Percentiles rank a stretch among this genome's conserved stretches.
phyloP scores from a whole-genome alignment of 1,140 invertebrate species.

The Pseudomyrmex gracilis region DNA sequence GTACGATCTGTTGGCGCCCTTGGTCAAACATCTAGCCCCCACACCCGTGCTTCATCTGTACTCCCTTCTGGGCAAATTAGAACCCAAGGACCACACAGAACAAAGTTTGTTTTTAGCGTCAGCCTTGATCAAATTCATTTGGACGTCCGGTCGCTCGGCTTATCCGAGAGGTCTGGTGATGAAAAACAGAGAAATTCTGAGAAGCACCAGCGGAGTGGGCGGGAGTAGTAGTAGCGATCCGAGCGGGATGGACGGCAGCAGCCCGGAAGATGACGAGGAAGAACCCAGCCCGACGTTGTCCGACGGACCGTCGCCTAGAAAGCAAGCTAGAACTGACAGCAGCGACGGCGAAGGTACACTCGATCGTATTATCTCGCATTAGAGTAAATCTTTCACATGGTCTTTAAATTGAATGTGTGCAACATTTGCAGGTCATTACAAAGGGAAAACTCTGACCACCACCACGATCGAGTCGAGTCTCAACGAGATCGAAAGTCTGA shows the following conservation, averaged over 20 bases:
- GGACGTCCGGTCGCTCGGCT: constrained; percentile 90
- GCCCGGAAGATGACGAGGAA: constrained; percentile 87
- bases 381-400: not conserved
- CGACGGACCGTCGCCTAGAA: constrained; percentile 85
- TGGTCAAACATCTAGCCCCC: constrained; percentile 95
- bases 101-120: constrained; percentile 96
- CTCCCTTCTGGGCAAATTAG: constrained; percentile 92
- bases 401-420: constrained; percentile 18
- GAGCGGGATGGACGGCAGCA: constrained; percentile 92
- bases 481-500: constrained; percentile 76
- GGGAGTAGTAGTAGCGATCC: constrained; percentile 86
- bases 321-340: constrained; percentile 81
- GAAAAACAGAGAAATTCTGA: constrained; percentile 81
- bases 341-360: constrained; percentile 78
- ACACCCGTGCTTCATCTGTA: constrained; percentile 95
- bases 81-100: constrained; percentile 96
- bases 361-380: not conserved
- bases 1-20: constrained; percentile 94
- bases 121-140: constrained; percentile 95
- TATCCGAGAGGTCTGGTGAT: constrained; percentile 83
- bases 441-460: constrained; percentile 82
- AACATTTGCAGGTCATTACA: constrained; percentile 79
- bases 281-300: constrained; percentile 82
- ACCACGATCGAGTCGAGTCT: constrained; percentile 83
- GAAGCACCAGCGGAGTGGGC: constrained; percentile 76